phyloP scores from a whole-genome alignment of 2,888 invertebrate genomes.

The Stratiomys singularior region DNA sequence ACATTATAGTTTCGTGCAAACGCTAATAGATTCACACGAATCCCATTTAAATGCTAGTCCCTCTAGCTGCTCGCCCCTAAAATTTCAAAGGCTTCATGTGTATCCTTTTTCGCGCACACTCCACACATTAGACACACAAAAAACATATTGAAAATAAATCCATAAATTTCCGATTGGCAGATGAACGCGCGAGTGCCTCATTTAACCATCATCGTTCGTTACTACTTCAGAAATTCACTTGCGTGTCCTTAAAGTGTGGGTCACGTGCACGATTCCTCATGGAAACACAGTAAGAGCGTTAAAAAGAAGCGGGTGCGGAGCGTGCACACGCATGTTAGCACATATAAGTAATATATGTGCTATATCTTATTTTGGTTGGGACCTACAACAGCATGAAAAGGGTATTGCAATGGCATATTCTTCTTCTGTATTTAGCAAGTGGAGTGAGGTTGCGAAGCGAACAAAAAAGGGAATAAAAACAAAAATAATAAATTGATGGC shows the following conservation, averaged over 20 bases:
- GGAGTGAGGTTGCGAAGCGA: constrained; percentile 49
- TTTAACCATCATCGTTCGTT: constrained; percentile 7
- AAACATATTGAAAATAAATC: constrained; percentile 19
- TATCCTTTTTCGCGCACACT: not conserved
- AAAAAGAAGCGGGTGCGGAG: constrained; percentile 36
- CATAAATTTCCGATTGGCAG: constrained; percentile 35
- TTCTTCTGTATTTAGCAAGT: constrained; percentile 53
- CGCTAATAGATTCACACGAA: too few relatives aligned
- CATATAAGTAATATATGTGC: too few relatives aligned
- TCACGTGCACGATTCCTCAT: constrained; percentile 50
- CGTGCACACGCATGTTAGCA: not conserved
- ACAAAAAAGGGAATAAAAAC: not conserved
- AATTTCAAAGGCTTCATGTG: not conserved
- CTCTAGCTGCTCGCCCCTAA: not conserved
- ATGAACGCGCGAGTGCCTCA: not conserved
- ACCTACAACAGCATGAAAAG: constrained; percentile 45
- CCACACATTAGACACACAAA: constrained; percentile 6
- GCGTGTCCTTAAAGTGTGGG: constrained; percentile 49
- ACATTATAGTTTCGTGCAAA: too few relatives aligned
- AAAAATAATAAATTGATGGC: constrained; percentile 26
- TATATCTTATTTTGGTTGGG: not conserved
- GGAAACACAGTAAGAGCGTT: not conserved
- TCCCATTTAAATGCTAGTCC: not conserved
- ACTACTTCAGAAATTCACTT: constrained; percentile 31
- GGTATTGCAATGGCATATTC: constrained; percentile 9